Conservation (phyloP, 37 sponge, comb jelly and placozoan genomes). For the Chondrosia reniformis region DNA sequence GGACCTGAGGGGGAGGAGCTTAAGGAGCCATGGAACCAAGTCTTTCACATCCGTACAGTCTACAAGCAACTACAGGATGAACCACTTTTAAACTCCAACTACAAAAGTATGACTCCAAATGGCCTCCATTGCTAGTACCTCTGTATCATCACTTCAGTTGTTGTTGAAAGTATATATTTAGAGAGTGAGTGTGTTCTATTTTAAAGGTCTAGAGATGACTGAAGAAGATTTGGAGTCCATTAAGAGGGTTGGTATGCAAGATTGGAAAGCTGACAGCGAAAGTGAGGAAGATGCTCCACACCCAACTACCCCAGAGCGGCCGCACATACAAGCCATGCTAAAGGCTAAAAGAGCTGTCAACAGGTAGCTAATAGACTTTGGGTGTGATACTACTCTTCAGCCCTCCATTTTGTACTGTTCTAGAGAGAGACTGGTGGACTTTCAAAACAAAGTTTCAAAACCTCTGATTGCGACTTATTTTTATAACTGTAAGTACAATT, state of each 20-base stretch:
- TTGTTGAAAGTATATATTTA: too few species aligned
- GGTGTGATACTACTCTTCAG: neutral
- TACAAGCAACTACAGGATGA: constrained; percentile 1
- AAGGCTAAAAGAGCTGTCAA: constrained; percentile 12
- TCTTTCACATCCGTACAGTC: constrained; percentile 20
- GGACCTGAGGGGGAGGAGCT: neutral
- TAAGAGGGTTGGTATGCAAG: constrained; percentile 15
- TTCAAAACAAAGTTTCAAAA: constrained; percentile 58
- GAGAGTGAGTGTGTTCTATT: too few species aligned
- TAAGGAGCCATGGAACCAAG: constrained; percentile 20
- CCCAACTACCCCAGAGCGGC: neutral
- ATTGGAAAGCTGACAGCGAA: neutral
- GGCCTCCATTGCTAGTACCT: neutral
- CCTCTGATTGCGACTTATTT: constrained; percentile 71
- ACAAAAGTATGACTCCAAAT: neutral
- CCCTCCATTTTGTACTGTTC: neutral
- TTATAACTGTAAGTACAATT: constrained; percentile 68
- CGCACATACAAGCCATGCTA: constrained; percentile 6
- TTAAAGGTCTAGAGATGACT: constrained; percentile 2
- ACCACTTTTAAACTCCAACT: neutral
- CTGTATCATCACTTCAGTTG: neutral
- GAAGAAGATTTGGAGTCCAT: constrained; percentile 13
- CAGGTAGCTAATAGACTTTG: neutral
- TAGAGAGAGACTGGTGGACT: constrained; percentile 43
- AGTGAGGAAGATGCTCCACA: neutral